A percentile compares a stretch with the other conserved stretches of the same genome.
phyloP scores from a whole-genome alignment of 2,888 invertebrate genomes.

The Mycalesis mineus region DNA sequence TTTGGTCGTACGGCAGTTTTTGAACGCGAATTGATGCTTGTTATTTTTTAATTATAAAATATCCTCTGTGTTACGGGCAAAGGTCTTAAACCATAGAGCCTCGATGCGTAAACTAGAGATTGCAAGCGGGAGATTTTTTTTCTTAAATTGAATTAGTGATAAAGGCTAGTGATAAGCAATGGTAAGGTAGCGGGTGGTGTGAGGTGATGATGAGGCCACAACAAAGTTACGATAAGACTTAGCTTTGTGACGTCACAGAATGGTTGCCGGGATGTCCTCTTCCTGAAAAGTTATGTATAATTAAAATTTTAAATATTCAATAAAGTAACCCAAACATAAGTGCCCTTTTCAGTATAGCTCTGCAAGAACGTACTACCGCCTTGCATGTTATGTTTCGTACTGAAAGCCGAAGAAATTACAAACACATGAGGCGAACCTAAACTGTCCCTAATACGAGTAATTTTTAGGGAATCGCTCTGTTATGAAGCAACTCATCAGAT shows the following conservation, averaged over 20 bases:
- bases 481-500: too few species aligned
- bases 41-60: not conserved
- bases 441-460: too few species aligned
- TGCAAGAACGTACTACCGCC: too few species aligned
- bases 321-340: too few species aligned
- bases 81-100: not conserved
- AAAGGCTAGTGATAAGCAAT: constrained; percentile 56
- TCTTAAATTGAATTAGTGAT: constrained; percentile 41
- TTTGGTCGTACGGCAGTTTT: constrained; percentile 42
- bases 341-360: too few species aligned
- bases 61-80: constrained; percentile 3
- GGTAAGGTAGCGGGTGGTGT: constrained; percentile 68
- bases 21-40: constrained; percentile 16
- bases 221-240: constrained; percentile 68
- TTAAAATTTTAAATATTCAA: not conserved
- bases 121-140: constrained; percentile 50
- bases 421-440: too few species aligned
- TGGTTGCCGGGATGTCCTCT: constrained; percentile 73
- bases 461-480: too few species aligned
- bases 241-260: constrained; percentile 70
- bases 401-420: too few species aligned
- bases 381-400: too few species aligned
- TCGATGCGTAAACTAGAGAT: constrained; percentile 29
- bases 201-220: constrained; percentile 67
- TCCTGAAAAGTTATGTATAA: constrained; percentile 46